Conservation (phyloP, 2,113 vertebrate species). For the Chamaetylas fuelleborni region DNA sequence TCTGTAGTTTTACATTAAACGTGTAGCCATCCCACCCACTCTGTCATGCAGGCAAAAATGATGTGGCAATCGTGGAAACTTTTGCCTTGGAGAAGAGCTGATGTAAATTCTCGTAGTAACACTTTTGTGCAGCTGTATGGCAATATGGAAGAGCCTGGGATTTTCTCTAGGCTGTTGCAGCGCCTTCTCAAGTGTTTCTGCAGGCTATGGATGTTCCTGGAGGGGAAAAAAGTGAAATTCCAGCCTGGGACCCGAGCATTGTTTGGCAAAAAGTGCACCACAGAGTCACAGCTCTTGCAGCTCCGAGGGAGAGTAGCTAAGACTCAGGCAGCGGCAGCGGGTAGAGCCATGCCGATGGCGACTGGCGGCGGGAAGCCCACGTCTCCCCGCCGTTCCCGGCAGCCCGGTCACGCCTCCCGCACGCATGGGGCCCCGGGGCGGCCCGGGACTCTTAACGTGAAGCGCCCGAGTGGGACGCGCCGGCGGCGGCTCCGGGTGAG, state of each 20-base stretch:
- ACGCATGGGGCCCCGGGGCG: background rate
- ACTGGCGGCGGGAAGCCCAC: background rate
- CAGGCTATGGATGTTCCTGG: background rate
- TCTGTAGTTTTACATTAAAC: fast-evolving
- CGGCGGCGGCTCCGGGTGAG: conserved; percentile 36
- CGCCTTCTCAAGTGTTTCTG: background rate
- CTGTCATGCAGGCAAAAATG: background rate
- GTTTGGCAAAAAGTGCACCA: background rate
- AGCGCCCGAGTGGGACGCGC: conserved; percentile 20
- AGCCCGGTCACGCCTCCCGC: conserved; percentile 30
- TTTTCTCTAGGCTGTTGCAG: background rate
- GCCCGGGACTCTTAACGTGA: conserved; percentile 80
- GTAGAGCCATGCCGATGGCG: background rate
- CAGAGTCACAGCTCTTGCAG: background rate
- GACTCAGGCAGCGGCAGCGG: background rate
- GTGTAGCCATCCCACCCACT: fast-evolving
- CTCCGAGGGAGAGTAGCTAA: background rate
- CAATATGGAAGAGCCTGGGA: background rate
- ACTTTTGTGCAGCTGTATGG: background rate
- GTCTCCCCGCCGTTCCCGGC: background rate
- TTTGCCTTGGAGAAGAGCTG: background rate
- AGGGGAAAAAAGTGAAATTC: background rate
- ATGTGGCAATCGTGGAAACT: background rate
- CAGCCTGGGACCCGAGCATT: background rate
- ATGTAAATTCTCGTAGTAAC: background rate